A percentile compares a stretch with the other conserved stretches of the same genome.
These are phyloP conservation scores for Sapajus apella DNA, from an alignment of 2,113 vertebrate species.

Conservation along the genomic window DNA sequence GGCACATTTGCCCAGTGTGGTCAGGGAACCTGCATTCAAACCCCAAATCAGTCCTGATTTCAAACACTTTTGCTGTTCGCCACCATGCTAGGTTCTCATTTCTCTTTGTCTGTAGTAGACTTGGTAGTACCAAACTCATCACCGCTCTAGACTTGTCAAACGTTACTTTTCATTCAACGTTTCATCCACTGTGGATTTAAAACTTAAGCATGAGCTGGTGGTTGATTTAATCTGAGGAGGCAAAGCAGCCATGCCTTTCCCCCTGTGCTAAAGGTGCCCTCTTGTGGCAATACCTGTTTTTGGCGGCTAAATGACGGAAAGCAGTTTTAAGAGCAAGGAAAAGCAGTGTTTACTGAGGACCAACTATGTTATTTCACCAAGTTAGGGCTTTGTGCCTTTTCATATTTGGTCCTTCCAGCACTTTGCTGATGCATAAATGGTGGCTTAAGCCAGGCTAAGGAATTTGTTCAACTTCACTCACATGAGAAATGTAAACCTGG, in stretches of 20 bases:
- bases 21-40: not conserved
- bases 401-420: not conserved
- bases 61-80: not conserved
- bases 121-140: not conserved
- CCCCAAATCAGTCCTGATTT: not conserved
- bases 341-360: not conserved
- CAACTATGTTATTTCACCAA: not conserved
- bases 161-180: not conserved
- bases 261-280: conserved; percentile 14
- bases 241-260: not conserved
- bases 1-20: not conserved
- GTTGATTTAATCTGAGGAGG: not conserved
- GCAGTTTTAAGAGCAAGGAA: not conserved
- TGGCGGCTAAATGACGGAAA: not conserved
- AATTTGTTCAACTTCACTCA: not conserved
- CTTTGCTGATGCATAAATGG: not conserved
- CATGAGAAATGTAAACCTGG: not conserved
- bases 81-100: not conserved
- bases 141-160: not conserved
- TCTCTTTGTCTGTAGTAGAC: not conserved
- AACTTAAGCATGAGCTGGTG: not conserved
- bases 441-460: not conserved
- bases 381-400: not conserved
- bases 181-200: not conserved
- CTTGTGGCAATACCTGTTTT: not conserved